A percentile compares a stretch with the other conserved stretches of the same genome.
These are phyloP conservation scores for Magallana nippona DNA, from an alignment of 2,888 invertebrate genomes.

Conservation along the genomic window DNA sequence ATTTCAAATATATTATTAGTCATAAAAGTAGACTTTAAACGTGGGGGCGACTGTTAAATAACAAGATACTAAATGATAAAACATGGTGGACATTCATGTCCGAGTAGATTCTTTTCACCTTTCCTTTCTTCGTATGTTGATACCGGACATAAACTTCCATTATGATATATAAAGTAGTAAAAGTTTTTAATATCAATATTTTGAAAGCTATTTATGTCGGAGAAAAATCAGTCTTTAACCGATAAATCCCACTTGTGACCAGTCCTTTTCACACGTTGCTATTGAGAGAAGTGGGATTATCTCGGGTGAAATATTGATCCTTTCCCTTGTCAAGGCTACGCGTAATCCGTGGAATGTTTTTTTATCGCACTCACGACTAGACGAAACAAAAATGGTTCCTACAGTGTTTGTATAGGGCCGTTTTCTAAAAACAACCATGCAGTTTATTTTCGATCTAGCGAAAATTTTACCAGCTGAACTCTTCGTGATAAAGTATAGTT, in stretches of 20 bases:
- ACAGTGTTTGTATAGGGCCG: no score
- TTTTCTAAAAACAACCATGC: no score
- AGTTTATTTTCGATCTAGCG: no score
- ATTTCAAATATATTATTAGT: no score
- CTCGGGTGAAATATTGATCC: conserved; percentile 26
- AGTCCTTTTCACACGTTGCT: conserved; percentile 2
- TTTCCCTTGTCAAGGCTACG: background rate
- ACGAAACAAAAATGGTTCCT: no score
- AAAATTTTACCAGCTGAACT: no score
- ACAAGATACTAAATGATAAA: no score
- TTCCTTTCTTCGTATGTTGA: background rate
- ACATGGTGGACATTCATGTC: background rate
- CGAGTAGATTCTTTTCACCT: conserved; percentile 6
- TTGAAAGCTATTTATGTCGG: conserved; percentile 12
- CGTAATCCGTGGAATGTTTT: conserved; percentile 13
- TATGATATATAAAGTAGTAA: background rate
- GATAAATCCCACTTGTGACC: background rate
- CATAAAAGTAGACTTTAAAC: no score
- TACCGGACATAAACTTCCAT: background rate
- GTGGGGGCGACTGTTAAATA: no score
- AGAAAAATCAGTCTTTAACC: conserved; percentile 18
- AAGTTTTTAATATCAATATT: conserved; percentile 1
- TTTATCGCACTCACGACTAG: background rate
- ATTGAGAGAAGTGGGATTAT: conserved; percentile 8
- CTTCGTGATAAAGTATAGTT: no score